Evolutionary conservation across 2,888 invertebrate genomes (phyloP).

Genomic region (Tethea ocularis): DNA sequence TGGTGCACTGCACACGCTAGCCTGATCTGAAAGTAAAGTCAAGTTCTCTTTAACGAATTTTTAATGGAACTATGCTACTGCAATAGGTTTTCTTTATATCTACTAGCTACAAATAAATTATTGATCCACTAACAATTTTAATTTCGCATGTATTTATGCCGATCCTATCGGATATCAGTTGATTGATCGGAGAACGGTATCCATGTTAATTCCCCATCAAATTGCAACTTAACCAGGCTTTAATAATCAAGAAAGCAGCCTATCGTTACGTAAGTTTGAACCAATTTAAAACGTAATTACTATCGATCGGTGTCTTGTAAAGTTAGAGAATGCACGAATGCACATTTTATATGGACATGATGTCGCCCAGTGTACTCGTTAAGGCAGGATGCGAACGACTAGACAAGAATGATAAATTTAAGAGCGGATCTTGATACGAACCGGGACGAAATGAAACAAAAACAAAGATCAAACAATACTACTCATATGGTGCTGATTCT

Average conservation of each 20-base stretch:
- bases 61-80: too few relatives aligned
- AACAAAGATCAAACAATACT: not conserved
- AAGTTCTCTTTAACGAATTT: not conserved
- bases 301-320: conserved; percentile 3
- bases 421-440: not conserved
- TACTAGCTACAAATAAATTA: not conserved
- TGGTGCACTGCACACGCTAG: not conserved
- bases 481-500: not conserved
- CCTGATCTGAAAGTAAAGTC: not conserved
- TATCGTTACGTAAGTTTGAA: not conserved
- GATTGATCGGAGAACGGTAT: not conserved
- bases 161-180: not conserved
- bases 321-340: not conserved
- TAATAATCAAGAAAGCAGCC: not conserved
- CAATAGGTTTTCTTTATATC: too few relatives aligned
- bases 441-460: not conserved
- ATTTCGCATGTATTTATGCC: not conserved
- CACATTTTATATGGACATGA: not conserved
- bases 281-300: not conserved
- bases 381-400: conserved; percentile 1
- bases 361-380: not conserved
- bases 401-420: conserved; percentile 5
- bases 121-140: not conserved
- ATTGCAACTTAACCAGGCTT: not conserved
- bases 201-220: not conserved